Base-by-base conservation (phyloP, 2,113 vertebrate species). In the Plecturocebus donacophilus region DNA sequence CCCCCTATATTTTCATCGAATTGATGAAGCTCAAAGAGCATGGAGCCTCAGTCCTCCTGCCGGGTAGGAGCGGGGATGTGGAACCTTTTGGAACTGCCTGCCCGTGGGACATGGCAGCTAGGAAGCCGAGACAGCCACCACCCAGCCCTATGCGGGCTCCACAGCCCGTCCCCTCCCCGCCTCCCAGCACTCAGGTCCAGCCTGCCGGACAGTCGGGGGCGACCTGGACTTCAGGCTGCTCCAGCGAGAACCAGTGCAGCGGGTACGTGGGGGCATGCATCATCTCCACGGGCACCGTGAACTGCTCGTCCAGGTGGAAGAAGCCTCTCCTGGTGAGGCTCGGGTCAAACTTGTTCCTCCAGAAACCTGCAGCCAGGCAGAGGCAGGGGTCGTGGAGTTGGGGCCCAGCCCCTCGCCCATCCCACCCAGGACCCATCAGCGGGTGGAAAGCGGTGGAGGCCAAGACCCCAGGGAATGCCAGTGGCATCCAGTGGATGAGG, bases 201-300 rank as follows among this genome's bases (percentile, higher is more conserved):
- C 70, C 17, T 73, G 71, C 9, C 58, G 84, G 66, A 54, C 42
- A 64, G 8, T 27, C 71, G 16, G 54, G 58, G 45, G 80, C 93
- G 97, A 99, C 99, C 99, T 99, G 99, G 49, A 99, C 98, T 21
- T 99, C 99, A 7, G 99, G 98, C 45, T 99, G 98, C 56, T 98
- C 98, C 95, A 99, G 97, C 35, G 77, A 97, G 85, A 99, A 99
- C 98, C 99, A 98, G 92, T 99, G 99, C 83, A 99, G 96, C 16
- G 99, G 98, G 92, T 99, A 99, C 32, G 98, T 99, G 73, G 98
- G 96, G 75, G 99, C 99, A 89, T 99, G 99, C 99, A 99, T 99
- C 99, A 99, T 99, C 79, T 99, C 99, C 80, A 99, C 99, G 0
- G 99, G 98, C 91, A 99, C 99, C 6, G 98, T 97, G 0, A 98